Conservation (phyloP, 2,888 invertebrate genomes). For the Limnephilus marmoratus region DNA sequence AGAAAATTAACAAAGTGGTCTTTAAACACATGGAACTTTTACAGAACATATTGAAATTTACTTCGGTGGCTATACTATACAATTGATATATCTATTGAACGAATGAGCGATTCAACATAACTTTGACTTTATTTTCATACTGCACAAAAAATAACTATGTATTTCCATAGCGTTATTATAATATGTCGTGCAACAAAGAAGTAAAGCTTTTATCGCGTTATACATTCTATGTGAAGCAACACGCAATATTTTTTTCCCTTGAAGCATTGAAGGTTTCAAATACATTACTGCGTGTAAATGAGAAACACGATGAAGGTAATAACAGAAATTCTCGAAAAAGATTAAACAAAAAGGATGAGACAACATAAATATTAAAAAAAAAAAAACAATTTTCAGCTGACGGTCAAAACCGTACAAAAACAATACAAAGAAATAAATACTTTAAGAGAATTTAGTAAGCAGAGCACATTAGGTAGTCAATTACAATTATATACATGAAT, state of each 20-base stretch:
- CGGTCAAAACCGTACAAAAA: neutral
- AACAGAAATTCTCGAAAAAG: neutral
- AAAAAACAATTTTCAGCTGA: neutral
- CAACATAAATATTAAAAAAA: neutral
- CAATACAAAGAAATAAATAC: neutral
- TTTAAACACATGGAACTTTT: neutral
- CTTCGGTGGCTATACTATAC: neutral
- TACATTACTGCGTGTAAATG: neutral
- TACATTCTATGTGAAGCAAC: neutral
- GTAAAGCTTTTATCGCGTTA: constrained; percentile 2
- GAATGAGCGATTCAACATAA: neutral
- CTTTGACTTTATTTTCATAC: neutral
- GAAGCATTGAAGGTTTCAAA: neutral
- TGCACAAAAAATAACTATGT: neutral
- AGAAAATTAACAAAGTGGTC: neutral
- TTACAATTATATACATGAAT: neutral
- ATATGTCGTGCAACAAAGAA: neutral
- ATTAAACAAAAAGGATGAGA: neutral
- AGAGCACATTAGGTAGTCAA: neutral
- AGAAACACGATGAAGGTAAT: neutral
- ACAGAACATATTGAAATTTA: neutral
- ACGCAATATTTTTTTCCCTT: neutral
- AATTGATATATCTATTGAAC: no score
- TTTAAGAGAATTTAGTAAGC: neutral
- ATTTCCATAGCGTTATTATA: neutral